A percentile compares a stretch with the other conserved stretches of the same genome.
phyloP scores from a whole-genome alignment of 2,113 vertebrate species.

The Panthera leo region DNA sequence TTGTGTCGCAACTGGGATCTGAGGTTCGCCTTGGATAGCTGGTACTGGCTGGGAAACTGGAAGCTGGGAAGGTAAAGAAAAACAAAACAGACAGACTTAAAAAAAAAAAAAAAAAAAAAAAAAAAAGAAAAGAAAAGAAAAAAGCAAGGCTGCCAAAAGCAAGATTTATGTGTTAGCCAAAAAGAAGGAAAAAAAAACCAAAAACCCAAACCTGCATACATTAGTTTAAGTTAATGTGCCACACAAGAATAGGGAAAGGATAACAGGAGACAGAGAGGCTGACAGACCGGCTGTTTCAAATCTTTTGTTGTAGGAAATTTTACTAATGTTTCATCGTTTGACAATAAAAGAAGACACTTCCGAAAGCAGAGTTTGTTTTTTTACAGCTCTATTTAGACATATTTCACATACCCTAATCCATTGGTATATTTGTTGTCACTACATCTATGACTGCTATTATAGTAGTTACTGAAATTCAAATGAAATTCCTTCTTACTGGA shows the following conservation, averaged over 20 bases:
- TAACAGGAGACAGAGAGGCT: constrained; percentile 20
- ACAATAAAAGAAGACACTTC: neutral
- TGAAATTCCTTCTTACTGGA: neutral
- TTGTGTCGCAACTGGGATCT: constrained; percentile 86
- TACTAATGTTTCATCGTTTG: neutral
- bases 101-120: neutral
- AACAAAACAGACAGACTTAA: constrained; percentile 83
- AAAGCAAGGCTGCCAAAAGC: constrained; percentile 85
- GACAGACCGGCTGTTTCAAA: constrained; percentile 58
- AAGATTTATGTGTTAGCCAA: constrained; percentile 84
- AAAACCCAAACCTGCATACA: constrained; percentile 43
- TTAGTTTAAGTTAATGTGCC: constrained; percentile 72
- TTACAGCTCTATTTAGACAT: neutral
- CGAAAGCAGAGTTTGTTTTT: neutral
- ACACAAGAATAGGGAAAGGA: constrained; percentile 47
- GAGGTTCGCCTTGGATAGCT: constrained; percentile 87
- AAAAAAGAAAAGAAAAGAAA: constrained; percentile 27
- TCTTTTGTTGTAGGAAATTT: constrained; percentile 30
- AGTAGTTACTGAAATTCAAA: constrained; percentile 32
- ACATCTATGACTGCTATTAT: neutral
- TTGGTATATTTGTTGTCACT: neutral
- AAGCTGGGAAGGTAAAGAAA: constrained; percentile 90
- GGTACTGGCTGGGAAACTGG: constrained; percentile 87
- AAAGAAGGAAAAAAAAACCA: constrained; percentile 54
- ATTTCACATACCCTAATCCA: constrained; percentile 2